Conservation (phyloP, 2,888 invertebrate genomes). For the Zygaena filipendulae region DNA sequence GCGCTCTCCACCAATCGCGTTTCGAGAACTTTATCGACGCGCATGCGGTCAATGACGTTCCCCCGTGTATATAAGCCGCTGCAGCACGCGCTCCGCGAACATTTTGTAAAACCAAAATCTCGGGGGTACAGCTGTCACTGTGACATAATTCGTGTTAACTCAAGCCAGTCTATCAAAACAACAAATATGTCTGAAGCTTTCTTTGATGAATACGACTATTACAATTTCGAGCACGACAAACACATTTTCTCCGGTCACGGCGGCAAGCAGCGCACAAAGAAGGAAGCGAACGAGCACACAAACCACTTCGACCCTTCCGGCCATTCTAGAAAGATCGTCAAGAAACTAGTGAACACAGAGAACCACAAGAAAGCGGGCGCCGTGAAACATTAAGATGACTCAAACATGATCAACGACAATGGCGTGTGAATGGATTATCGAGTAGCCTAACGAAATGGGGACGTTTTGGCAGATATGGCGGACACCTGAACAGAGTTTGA, state of each 20-base stretch:
- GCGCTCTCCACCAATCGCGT: constrained; percentile 45
- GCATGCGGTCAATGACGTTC: constrained; percentile 65
- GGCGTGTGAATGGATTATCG: constrained; percentile 51
- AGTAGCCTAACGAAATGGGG: constrained; percentile 54
- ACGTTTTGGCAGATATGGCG: constrained; percentile 38
- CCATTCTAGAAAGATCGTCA: constrained; percentile 91
- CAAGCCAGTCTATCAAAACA: constrained; percentile 24
- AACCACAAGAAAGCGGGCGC: constrained; percentile 77
- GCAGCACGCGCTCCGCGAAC: constrained; percentile 25
- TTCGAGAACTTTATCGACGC: constrained; percentile 54
- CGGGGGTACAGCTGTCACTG: constrained; percentile 32
- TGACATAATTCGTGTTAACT: constrained; percentile 28
- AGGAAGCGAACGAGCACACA: constrained; percentile 88
- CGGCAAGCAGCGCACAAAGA: constrained; percentile 91
- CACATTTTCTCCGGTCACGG: constrained; percentile 87
- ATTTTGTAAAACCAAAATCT: constrained; percentile 37
- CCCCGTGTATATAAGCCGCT: constrained; percentile 40
- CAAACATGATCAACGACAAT: constrained; percentile 28
- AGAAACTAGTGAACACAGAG: constrained; percentile 86
- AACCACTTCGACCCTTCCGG: constrained; percentile 94
- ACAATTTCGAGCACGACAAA: constrained; percentile 94
- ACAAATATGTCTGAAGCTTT: constrained; percentile 83
- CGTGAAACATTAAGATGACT: constrained; percentile 37
- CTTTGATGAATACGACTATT: constrained; percentile 93
- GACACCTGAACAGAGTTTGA: constrained; percentile 47